Conservation (phyloP, 2,113 vertebrate species). For the Brevimyrus niger region DNA sequence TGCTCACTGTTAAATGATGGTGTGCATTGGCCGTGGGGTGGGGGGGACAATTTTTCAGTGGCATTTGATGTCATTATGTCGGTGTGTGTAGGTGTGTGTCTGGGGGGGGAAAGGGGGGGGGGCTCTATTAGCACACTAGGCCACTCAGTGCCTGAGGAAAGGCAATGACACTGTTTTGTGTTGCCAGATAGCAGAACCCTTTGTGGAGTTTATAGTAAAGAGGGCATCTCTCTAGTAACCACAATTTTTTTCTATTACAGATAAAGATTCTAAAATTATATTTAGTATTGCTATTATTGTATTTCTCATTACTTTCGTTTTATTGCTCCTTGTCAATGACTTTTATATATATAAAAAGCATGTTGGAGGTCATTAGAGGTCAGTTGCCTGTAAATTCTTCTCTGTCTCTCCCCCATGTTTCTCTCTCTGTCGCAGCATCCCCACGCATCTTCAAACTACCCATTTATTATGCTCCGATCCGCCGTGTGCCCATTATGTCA, state of each 20-base stretch:
- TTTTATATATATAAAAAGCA: slow-evolving; percentile 32
- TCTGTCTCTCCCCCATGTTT: neutral
- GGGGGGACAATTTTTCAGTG: neutral
- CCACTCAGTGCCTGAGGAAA: slow-evolving; percentile 55
- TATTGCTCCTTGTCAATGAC: slow-evolving; percentile 15
- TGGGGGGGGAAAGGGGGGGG: neutral
- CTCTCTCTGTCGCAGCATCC: neutral
- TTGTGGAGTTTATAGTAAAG: slow-evolving; percentile 38
- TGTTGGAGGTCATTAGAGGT: slow-evolving; percentile 41
- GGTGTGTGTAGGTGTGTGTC: slow-evolving; percentile 2
- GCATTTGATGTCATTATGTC: neutral
- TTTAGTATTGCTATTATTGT: slow-evolving; percentile 36
- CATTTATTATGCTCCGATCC: neutral
- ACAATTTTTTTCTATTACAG: slow-evolving; percentile 38
- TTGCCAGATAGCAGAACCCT: slow-evolving; percentile 31
- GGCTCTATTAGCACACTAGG: slow-evolving; percentile 54
- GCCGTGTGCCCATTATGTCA: neutral
- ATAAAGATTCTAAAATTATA: slow-evolving; percentile 36
- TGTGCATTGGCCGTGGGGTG: neutral
- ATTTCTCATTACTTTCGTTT: slow-evolving; percentile 16
- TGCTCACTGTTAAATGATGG: slow-evolving; percentile 22
- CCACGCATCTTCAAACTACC: neutral
- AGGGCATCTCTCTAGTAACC: slow-evolving; percentile 47
- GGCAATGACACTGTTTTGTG: slow-evolving; percentile 57
- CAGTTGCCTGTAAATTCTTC: slow-evolving; percentile 27